Evolutionary conservation across 2,113 vertebrate genomes (phyloP).

Genomic region (Zeus faber): DNA sequence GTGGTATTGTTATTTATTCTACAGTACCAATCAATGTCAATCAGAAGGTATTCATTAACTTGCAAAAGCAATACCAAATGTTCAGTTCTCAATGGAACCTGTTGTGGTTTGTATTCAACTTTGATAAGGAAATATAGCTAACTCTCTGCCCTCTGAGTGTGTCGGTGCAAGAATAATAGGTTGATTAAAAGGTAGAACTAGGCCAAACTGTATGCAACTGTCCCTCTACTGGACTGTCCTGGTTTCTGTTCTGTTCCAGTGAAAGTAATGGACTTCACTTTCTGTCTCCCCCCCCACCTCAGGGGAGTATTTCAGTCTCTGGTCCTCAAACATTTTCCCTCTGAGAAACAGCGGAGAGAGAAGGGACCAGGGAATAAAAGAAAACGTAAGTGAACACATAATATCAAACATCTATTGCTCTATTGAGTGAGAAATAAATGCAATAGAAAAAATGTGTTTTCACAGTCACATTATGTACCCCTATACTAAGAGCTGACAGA

Average conservation of each 20-base stretch:
- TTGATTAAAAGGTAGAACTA: no score
- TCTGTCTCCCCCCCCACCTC: background rate
- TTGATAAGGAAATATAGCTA: no score
- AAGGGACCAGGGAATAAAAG: slow-evolving; percentile 85
- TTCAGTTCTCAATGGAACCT: no score
- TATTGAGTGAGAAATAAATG: no score
- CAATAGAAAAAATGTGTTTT: no score
- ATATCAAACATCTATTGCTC: background rate
- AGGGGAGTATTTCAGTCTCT: slow-evolving; percentile 98
- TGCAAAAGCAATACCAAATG: no score
- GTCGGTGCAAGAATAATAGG: no score
- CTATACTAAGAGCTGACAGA: no score
- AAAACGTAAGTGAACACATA: slow-evolving; percentile 81
- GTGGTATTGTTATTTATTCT: background rate
- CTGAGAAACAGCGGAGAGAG: slow-evolving; percentile 89
- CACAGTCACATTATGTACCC: no score
- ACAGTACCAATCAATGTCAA: background rate
- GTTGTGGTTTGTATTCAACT: no score
- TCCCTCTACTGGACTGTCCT: background rate
- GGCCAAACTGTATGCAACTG: no score
- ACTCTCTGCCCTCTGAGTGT: no score
- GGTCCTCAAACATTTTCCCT: slow-evolving; percentile 96
- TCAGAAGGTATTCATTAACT: background rate
- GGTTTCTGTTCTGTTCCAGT: slow-evolving; percentile 6
- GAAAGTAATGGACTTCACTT: background rate